Evolutionary conservation across 2,113 vertebrate genomes (phyloP).

Genomic region (Mus spicilegus): DNA sequence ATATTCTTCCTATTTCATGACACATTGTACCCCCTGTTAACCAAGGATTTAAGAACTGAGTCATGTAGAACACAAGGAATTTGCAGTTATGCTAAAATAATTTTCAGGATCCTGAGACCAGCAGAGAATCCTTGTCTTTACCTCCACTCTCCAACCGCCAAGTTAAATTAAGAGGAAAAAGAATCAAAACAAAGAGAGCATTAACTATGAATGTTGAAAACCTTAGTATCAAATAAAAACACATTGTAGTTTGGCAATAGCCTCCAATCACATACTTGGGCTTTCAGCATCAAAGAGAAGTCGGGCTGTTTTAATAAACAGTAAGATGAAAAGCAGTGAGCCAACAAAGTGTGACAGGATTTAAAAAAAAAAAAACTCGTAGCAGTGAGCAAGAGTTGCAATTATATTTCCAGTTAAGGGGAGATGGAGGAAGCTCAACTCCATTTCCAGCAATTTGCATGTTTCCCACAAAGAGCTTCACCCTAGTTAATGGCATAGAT

Average conservation of each 20-base stretch:
- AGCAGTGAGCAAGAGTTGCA: constrained; percentile 67
- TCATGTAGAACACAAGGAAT: not conserved
- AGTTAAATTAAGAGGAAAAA: not conserved
- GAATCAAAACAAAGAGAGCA: not conserved
- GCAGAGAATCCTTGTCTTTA: not conserved
- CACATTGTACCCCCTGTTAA: not conserved
- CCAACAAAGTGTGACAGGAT: constrained; percentile 78
- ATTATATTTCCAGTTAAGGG: constrained; percentile 81
- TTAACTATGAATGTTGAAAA: constrained; percentile 57
- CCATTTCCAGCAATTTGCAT: constrained; percentile 79
- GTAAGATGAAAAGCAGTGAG: constrained; percentile 79
- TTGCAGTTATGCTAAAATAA: not conserved
- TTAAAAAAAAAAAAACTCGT: constrained; percentile 58
- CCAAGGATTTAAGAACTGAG: not conserved
- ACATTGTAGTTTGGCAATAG: constrained; percentile 68
- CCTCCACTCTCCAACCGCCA: not conserved
- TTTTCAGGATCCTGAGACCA: not conserved
- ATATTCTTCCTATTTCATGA: not conserved
- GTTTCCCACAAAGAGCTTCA: constrained; percentile 72
- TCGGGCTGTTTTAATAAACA: constrained; percentile 78
- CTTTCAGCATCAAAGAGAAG: constrained; percentile 77
- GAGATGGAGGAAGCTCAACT: constrained; percentile 72
- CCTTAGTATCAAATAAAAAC: constrained; percentile 69
- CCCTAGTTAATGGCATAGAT: constrained; percentile 65
- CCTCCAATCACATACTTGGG: constrained; percentile 67